Evolutionary conservation across 2,888 invertebrate genomes (phyloP), one percentile per base, ranked within the genome.

Genomic region (Conops quadrifasciatus): DNA sequence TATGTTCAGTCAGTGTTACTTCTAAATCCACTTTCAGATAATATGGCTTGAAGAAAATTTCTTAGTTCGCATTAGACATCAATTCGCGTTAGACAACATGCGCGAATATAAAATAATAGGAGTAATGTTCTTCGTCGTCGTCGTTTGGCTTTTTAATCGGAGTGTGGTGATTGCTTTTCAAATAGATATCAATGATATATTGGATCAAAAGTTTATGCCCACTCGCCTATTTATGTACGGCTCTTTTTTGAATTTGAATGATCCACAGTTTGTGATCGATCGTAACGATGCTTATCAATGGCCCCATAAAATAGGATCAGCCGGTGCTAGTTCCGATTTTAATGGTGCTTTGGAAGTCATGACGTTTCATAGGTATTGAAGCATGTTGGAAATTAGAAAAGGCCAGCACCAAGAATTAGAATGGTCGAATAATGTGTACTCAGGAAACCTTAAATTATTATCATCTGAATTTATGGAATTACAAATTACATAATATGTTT

Each of bases 171-270:
- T 49, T 30, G 63, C 36, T 13, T 77, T 77, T 58, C 71, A 78
- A 47, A 80, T 89, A 43, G 87, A 91, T 83, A 85, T 91, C 7
- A 88, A 92, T 74, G 92, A 92, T 83, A 91, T 93, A 79, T 84
- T 93, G 28, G 88, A 91, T 16, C 88, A 88, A n/a, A 90, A 91
- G 84, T 87, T 91, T 62, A 90, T 93, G 89, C 93, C 93, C 0
- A 89, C 90, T 0, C 89, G 88, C 75, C 86, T 92, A 72, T 87
- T 92, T 68, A 83, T 88, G 71, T 70, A 77, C 1, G 83, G 80
- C 65, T 68, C 71, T 0, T 74, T 74, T 43, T 36, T 72, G 0
- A 74, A 73, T 60, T 43, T 56, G 13, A 53, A 19, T n/a, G 30
- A 49, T 28, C 7, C 5, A 58, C 2, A 58, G 2, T 56, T 56